Percentiles rank a stretch among this genome's conserved stretches.
Evolutionary conservation across 2,888 invertebrate species (phyloP).

Genomic region (Eupithecia insigniata): DNA sequence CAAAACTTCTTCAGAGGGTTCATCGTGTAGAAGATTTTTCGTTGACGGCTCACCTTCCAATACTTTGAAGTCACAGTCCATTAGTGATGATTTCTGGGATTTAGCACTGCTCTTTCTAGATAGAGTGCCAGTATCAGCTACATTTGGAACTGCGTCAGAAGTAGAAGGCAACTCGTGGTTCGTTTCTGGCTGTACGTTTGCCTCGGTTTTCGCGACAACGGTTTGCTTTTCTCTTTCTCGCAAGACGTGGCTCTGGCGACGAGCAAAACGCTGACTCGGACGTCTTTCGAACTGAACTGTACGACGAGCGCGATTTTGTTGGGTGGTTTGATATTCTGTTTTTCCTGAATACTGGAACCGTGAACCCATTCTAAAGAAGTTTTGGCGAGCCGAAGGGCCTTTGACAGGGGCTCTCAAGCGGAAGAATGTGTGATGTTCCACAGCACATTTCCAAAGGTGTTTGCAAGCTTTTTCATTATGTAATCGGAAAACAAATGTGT

Average conservation of each 20-base stretch:
- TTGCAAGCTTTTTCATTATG: constrained; percentile 99
- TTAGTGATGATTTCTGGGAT: constrained; percentile 80
- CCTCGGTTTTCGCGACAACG: constrained; percentile 63
- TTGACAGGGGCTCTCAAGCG: constrained; percentile 95
- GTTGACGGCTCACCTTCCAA: constrained; percentile 68
- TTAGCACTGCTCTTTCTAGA: constrained; percentile 84
- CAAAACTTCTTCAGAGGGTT: constrained; percentile 66
- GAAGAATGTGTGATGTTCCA: constrained; percentile 99
- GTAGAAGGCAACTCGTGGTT: constrained; percentile 67
- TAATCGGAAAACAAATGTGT: constrained; percentile 98
- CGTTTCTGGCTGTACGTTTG: constrained; percentile 58
- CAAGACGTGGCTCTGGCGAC: constrained; percentile 94
- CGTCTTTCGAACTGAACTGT: constrained; percentile 98
- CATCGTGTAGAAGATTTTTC: constrained; percentile 74
- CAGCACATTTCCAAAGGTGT: constrained; percentile 99
- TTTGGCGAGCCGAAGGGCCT: constrained; percentile 94
- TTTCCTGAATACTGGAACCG: constrained; percentile 97
- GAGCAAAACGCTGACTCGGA: constrained; percentile 97
- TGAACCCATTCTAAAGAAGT: constrained; percentile 99
- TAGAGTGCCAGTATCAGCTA: constrained; percentile 59
- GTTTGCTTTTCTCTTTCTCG: constrained; percentile 89
- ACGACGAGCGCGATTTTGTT: constrained; percentile 93
- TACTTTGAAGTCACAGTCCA: constrained; percentile 56
- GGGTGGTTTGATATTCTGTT: constrained; percentile 98
- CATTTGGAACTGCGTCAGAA: constrained; percentile 56